Base-by-base conservation (phyloP, 1,140 invertebrate genomes). In the Drosophila sulfurigaster region DNA sequence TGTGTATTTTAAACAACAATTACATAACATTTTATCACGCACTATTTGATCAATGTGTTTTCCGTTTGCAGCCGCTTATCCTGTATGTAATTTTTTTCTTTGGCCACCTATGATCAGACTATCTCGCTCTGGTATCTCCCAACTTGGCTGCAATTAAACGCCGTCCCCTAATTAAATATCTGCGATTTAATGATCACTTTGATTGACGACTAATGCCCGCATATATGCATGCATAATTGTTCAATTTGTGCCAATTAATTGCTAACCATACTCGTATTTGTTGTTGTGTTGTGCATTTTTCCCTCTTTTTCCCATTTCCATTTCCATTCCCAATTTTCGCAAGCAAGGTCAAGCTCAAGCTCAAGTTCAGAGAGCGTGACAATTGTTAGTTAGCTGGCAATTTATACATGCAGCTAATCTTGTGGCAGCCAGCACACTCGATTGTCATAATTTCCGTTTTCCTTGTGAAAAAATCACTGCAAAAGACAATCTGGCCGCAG, bases 281-380 rank as follows among this genome's bases (percentile, higher is more conserved):
- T 25, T 25, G 3, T 48, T 11, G 35, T 10, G 20, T 3, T 25
- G 20, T 3, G 8, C 8, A 38, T 48, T 48, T 48, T 20, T 48
- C 45, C 13, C 16, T 48, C 16, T 32, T 56, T 56, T 38, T 32
- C 28, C 52, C 52, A 16, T 28, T 60, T 46, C 15, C 58, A 15
- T 41, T 62, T 62, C 30, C 41, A 38, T 38, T 35, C 30, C 25
- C 52, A 41, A 41, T 41, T 41, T 25, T 57, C 10, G 20, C 45
- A 49, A 43, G 64, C 87, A 91, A 91, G 87, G 87, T 91, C 87
- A 91, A 91, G 87, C 87, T 91, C 87, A 91, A 91, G 87, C 87
- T 91, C 87, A 91, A 91, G 87, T 91, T 91, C 82, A 91, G 70
- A 35, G 58, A 68, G 75, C 64, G 52, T 71, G 59, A 78, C 79